Conservation (phyloP, 2,888 invertebrate species). For the Dione vanillae region DNA sequence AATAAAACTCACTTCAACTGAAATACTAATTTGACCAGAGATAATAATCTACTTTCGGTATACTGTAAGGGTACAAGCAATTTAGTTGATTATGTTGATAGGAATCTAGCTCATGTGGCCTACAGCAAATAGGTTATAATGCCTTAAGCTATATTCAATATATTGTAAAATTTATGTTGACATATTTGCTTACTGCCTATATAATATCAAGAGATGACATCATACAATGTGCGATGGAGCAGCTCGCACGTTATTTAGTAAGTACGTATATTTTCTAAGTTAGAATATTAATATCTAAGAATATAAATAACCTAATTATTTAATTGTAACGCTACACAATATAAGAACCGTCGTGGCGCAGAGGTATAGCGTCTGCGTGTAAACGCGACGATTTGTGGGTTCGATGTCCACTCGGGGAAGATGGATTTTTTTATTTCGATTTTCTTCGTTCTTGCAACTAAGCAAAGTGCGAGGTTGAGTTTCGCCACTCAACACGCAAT, state of each 20-base stretch:
- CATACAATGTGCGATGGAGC: slow-evolving; percentile 13
- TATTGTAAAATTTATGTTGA: slow-evolving; percentile 13
- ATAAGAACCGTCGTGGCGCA: too few relatives aligned
- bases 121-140: neutral
- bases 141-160: neutral
- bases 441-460: too few relatives aligned
- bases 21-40: slow-evolving; percentile 1
- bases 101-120: neutral
- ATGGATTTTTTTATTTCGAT: too few relatives aligned
- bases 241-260: neutral
- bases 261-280: neutral
- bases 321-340: too few relatives aligned
- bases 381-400: too few relatives aligned
- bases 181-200: slow-evolving; percentile 32
- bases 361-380: too few relatives aligned
- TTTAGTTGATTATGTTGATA: neutral
- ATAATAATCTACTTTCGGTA: slow-evolving; percentile 14
- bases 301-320: too few relatives aligned
- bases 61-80: neutral
- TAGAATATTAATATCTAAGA: too few relatives aligned
- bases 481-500: too few relatives aligned
- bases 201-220: slow-evolving; percentile 34
- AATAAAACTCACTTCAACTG: neutral
- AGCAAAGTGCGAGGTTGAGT: too few relatives aligned
- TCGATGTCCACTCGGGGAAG: too few relatives aligned